Conservation (phyloP, 2,797 vertebrate species). For the Discoglossus pictus region DNA sequence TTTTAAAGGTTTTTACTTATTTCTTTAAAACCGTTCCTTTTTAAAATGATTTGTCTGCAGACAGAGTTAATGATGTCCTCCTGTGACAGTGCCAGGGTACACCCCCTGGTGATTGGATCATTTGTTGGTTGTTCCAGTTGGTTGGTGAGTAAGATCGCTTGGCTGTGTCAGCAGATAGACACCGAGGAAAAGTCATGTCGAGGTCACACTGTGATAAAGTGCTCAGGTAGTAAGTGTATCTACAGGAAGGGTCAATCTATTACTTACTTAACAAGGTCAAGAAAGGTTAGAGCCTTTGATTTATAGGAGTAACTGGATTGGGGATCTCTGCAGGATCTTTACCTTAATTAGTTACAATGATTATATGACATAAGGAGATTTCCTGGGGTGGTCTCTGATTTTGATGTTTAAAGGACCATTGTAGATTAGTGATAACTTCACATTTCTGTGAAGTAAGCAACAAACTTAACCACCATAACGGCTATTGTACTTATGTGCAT, state of each 20-base stretch:
- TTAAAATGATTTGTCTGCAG: too few relatives aligned
- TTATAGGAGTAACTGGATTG: neutral
- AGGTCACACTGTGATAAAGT: conserved; percentile 58
- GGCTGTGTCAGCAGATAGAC: conserved; percentile 59
- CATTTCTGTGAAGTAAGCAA: too few relatives aligned
- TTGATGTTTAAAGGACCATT: too few relatives aligned
- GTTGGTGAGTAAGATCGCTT: conserved; percentile 59
- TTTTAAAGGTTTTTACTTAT: too few relatives aligned
- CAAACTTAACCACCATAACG: too few relatives aligned
- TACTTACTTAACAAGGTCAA: conserved; percentile 60
- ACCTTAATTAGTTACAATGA: conserved; percentile 2
- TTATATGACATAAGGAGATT: conserved; percentile 23
- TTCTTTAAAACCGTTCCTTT: too few relatives aligned
- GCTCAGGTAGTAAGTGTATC: conserved; percentile 44
- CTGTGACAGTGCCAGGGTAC: conserved; percentile 1
- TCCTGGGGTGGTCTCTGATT: too few relatives aligned
- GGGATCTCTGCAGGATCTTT: conserved; percentile 7
- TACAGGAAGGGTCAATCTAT: conserved; percentile 54
- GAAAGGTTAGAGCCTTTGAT: conserved; percentile 45
- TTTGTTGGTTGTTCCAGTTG: conserved; percentile 62
- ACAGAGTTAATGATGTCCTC: conserved; percentile 4
- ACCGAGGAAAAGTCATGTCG: conserved; percentile 60
- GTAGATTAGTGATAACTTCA: too few relatives aligned
- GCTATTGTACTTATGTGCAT: too few relatives aligned
- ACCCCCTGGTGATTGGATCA: conserved; percentile 32